phyloP scores from a whole-genome alignment of 2,888 invertebrate species.

The Temnothorax unifasciatus region DNA sequence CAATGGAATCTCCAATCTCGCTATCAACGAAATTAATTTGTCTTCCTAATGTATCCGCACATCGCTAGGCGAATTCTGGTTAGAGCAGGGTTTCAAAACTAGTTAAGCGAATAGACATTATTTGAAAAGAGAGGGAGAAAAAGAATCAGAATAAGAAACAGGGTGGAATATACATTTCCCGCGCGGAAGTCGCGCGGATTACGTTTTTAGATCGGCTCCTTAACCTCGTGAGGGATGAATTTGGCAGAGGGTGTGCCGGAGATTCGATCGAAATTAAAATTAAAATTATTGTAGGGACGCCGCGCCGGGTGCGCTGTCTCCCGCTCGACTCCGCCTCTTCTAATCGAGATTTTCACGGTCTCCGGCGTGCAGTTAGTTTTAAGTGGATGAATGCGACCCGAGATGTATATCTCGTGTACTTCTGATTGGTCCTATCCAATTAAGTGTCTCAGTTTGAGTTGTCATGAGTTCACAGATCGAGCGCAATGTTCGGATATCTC shows the following conservation, averaged over 20 bases:
- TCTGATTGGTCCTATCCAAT: conserved; percentile 75
- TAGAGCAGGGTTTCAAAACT: conserved; percentile 79
- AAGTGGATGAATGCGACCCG: conserved; percentile 77
- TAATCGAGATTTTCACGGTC: conserved; percentile 76
- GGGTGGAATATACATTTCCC: conserved; percentile 59
- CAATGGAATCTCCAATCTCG: conserved; percentile 73
- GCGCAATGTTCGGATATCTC: conserved; percentile 11
- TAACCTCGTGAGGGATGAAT: conserved; percentile 70
- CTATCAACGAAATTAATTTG: conserved; percentile 81
- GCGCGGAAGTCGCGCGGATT: conserved; percentile 67
- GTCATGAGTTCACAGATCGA: conserved; percentile 53
- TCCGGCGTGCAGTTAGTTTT: conserved; percentile 80
- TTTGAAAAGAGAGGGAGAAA: conserved; percentile 49
- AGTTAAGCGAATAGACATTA: conserved; percentile 84
- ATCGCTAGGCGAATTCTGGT: conserved; percentile 63
- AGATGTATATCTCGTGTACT: conserved; percentile 69
- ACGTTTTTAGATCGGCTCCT: conserved; percentile 78
- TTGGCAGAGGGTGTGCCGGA: conserved; percentile 63
- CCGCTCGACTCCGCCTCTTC: conserved; percentile 55
- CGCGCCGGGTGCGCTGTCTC: conserved; percentile 57
- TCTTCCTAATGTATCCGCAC: conserved; percentile 79
- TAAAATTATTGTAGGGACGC: conserved; percentile 78
- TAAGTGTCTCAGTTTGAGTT: conserved; percentile 71
- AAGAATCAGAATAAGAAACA: conserved; percentile 46
- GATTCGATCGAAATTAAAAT: conserved; percentile 83